Base-by-base conservation (phyloP, 2,888 invertebrate genomes). In the Aethes cnicana region DNA sequence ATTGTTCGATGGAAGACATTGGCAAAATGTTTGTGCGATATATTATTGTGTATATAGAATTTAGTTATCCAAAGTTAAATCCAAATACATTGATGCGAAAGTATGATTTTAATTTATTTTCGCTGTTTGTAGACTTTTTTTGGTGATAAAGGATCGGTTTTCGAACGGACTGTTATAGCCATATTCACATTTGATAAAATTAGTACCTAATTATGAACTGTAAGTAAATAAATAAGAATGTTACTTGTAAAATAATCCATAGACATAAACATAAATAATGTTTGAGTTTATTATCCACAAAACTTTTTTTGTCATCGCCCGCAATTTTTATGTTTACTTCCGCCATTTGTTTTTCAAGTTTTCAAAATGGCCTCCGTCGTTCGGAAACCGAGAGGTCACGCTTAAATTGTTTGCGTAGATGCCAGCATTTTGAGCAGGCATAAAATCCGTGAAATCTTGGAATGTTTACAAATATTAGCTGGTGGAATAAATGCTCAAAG, bases 51-150 rank as follows among this genome's bases (percentile, higher is more conserved):
- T 86, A 87, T 73, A 88, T 85, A 84, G 81, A 72, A 72, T 83
- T 86, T 85, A 84, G 82, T 86, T 86, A 73, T 69, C 81, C 79
- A 78, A 81, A 81, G 81, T 80, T 80, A 78, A 85, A 84, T 84
- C 84, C 82, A 84, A 81, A 84, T 84, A 84, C 76, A 84, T 72
- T 73, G 68, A 77, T 77, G 78, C 77, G 74, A 73, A 71, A 69
- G 65, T 72, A 66, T 58, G 60, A 67, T 72, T 66, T 73, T 65
- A 50, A 62, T 61, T 67, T 67, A 68, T 72, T 50, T 77, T 79
- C 69, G 67, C 70, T 69, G 68, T 76, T 68, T 68, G 72, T 74
- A 75, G 72, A 72, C 62, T 66, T 62, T 61, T 68, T 70, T 72
- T 65, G 67, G 68, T 71, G 68, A 66, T 61, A 69, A 62, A 62